Evolutionary conservation across 2,888 invertebrate genomes (phyloP).

Genomic region (Mamestra brassicae): DNA sequence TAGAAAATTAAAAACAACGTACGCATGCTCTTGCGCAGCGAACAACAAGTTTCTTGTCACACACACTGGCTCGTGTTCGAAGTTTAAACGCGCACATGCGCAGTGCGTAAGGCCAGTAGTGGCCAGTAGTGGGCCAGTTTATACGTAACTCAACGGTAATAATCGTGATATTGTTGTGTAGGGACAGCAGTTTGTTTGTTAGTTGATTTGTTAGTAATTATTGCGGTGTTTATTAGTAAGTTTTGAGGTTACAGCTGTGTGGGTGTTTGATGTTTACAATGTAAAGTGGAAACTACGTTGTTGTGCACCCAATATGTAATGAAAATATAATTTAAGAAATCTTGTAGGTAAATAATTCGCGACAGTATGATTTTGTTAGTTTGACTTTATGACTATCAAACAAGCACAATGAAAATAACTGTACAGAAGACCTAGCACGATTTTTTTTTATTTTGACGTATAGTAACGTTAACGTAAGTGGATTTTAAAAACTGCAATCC

Average conservation of each 20-base stretch:
- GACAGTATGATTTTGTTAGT: neutral
- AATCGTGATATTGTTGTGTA: constrained; percentile 87
- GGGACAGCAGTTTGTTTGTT: constrained; percentile 72
- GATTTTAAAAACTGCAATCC: too few species aligned
- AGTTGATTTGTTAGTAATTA: constrained; percentile 35
- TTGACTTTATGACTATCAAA: neutral
- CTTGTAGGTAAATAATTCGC: neutral
- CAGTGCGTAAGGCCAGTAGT: constrained; percentile 88
- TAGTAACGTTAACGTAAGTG: too few species aligned
- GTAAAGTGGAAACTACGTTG: neutral
- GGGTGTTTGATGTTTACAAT: neutral
- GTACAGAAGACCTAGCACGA: neutral
- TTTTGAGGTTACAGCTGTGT: constrained; percentile 11
- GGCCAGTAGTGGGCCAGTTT: constrained; percentile 88
- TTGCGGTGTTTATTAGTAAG: constrained; percentile 11
- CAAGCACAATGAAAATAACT: neutral
- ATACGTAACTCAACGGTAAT: constrained; percentile 89
- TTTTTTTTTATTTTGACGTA: too few species aligned
- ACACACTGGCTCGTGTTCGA: constrained; percentile 55
- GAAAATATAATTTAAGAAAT: neutral
- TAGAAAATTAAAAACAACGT: constrained; percentile 68
- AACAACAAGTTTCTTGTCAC: constrained; percentile 69
- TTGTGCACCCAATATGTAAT: neutral
- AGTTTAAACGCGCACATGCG: constrained; percentile 78
- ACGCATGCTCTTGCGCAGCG: constrained; percentile 58